Base-by-base conservation (phyloP, 2,888 invertebrate genomes). In the Trichopria drosophilae region DNA sequence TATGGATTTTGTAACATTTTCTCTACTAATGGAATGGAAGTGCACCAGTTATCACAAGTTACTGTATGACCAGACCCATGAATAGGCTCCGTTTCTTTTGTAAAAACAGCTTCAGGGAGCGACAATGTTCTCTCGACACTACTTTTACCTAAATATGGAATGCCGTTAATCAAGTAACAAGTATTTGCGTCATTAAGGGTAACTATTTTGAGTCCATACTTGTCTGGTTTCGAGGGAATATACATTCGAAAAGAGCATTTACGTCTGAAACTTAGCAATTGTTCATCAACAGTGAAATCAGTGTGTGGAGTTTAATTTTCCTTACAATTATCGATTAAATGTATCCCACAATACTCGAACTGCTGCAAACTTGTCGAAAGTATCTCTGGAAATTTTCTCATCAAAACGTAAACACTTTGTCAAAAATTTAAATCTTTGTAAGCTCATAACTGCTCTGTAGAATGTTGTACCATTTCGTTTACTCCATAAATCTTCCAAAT, bases 71-170 rank as follows among this genome's bases (percentile, higher is more conserved):
- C 29, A 3, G 20, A 41, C 10, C 45, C 45, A 19, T 51, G 45
- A 28, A 51, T 51, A 19, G 45, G 51, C 15, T 13, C 22, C 9
- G 35, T 45, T 9, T 9, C 22, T 15, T 31, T 26, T 6, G 34
- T 19, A 18, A 51, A 51, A 37, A 26, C 32, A n/a, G 32, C 44
- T 39, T 51, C 51, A 28, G 44, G 16, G 6, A 44, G 12, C 9
- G 1, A 10, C 13, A 42, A 31, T 4, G 10, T 15, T 19, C 18
- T 19, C 20, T 16, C 9, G 10, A 19, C 22, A 16, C 23, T 6
- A 13, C 12, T 51, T 39, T 34, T 39, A 1, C 45, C 45, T 31
- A 47, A 36, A 22, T 47, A 52, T 28, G 52, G 46, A 40, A 41
- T 19, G 23, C 12, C 31, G 31, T 29, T 13, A 6, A 29, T 29